Base-by-base conservation (phyloP, 2,797 vertebrate species). In the Sparidentex hasta region DNA sequence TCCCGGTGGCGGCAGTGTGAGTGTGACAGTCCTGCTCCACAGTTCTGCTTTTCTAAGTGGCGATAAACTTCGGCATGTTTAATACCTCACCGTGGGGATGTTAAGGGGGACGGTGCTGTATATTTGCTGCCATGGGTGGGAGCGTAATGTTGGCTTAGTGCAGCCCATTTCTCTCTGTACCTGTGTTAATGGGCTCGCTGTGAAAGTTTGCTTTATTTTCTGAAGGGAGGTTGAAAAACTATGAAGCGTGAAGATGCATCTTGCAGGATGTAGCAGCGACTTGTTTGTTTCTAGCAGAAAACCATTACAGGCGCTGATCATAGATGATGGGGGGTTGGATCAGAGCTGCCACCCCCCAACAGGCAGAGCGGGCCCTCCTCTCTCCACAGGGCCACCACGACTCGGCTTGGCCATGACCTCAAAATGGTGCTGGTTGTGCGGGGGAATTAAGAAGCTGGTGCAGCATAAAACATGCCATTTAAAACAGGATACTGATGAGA, bases 381-480 rank as follows among this genome's bases (percentile, higher is more conserved):
- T 73, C 73, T 80, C 74, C 71, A 56, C 43, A 76, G 65, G 67
- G 20, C 63, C 78, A 65, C 20, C 81, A 68, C 7, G 20, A 58
- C 71, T 80, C 72, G 47, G 62, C 74, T 87, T 86, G 81, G 83
- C 81, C 59, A 38, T 0, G 18, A 87, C 80, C 79, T 92, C 84
- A 86, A 78, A 38, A 87, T 81, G 63, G 16, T 46, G 65, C 11
- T 58, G 46, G 21, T 20, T 14, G 9, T 61, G 66, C 46, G 18
- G 55, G 48, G 54, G 27, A 57, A 80, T 71, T 63, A 25, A 62
- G 50, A 75, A 59, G 70, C 71, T 2, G 69, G 6, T 65, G 20
- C 52, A 59, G 65, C 52, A 33, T 41, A 44, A 29, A 27, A 18
- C 0, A 1, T n/a, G 13, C 14, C 44, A 8, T 76, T 54, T 65